Evolutionary conservation across 2,797 vertebrate species (phyloP), one percentile per base, ranked within the genome.

Genomic region (Typhlichthys eigenmanni): DNA sequence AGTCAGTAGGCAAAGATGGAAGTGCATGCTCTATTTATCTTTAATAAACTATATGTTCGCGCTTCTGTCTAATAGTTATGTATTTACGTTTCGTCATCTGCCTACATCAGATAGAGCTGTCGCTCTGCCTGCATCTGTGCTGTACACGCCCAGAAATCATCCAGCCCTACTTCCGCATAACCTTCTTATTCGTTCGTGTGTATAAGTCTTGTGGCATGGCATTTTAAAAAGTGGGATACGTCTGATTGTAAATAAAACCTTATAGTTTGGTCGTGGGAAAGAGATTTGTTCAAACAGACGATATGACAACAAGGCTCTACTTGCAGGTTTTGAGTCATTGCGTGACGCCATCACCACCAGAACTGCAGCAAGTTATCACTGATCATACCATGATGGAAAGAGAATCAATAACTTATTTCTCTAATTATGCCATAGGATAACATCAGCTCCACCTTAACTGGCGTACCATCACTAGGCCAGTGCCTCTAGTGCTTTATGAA

Each of bases 161-260:
- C 45, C 54, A 66, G 52, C 6, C 24, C 47, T 5, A 73, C 83
- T 83, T 85, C 83, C 80, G 76, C 47, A 11, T 80, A 24, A 24
- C 3, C 62, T 62, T 62, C 48, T 3, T 24, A 13, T 45, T 13
- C 16, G 14, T 55, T 7, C 24, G 24, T 4, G 11, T 11, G 1
- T 74, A 34, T 48, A 46, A 64, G 34, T 53, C 56, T 12, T 13
- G 1, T 3, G 38, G 3, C 10, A 2, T 14, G 48, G 1, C 55
- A 51, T 56, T 49, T 13, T 48, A 57, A 45, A 50, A 17, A 34
- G 13, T 2, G 43, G n/a, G 10, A 29, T 58, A 55, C 6, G 52
- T 43, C 17, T 5, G 16, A 51, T 46, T 51, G 54, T 6, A 52
- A 9, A 45, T 46, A 19, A n/a, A 7, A 16, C 45, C n/a, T 8